phyloP scores from a whole-genome alignment of 2,888 invertebrate species.

The Lingula anatina region DNA sequence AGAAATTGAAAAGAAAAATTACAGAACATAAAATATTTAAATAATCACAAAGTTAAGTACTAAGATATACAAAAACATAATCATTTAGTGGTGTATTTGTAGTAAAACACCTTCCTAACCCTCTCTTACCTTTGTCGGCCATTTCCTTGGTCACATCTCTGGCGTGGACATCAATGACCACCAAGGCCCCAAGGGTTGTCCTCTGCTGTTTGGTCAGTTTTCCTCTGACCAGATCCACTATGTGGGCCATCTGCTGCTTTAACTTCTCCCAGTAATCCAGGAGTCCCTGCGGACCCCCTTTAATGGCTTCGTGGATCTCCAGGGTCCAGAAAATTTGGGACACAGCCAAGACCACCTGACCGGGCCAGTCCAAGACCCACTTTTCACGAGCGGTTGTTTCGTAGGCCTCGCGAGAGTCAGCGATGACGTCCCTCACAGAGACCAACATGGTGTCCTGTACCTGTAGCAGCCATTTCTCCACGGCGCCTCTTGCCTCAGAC shows the following conservation, averaged over 20 bases:
- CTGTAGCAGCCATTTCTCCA: conserved; percentile 78
- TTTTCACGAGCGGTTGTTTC: conserved; percentile 55
- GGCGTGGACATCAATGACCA: conserved; percentile 89
- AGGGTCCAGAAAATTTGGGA: conserved; percentile 79
- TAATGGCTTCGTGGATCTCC: conserved; percentile 70
- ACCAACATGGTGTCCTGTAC: conserved; percentile 77
- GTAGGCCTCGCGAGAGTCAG: conserved; percentile 56
- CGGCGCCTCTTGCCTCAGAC: conserved; percentile 69
- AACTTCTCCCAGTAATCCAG: conserved; percentile 59
- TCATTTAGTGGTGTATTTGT: too few species aligned
- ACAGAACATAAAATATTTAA: too few species aligned
- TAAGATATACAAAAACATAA: too few species aligned
- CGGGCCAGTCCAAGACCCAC: conserved; percentile 91
- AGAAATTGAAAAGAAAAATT: too few species aligned
- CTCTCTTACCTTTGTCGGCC: conserved; percentile 41
- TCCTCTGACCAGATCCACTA: conserved; percentile 76
- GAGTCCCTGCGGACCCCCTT: conserved; percentile 59
- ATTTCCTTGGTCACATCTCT: conserved; percentile 73
- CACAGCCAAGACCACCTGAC: conserved; percentile 77
- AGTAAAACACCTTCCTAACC: too few species aligned
- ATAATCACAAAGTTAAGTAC: too few species aligned
- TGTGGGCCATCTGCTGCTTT: conserved; percentile 65
- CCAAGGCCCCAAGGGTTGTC: conserved; percentile 82
- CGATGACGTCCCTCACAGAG: conserved; percentile 64
- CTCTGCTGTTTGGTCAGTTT: conserved; percentile 78